These are phyloP conservation scores for Ahaetulla prasina DNA, from an alignment of 2,113 vertebrate species.

Conservation along the genomic window DNA sequence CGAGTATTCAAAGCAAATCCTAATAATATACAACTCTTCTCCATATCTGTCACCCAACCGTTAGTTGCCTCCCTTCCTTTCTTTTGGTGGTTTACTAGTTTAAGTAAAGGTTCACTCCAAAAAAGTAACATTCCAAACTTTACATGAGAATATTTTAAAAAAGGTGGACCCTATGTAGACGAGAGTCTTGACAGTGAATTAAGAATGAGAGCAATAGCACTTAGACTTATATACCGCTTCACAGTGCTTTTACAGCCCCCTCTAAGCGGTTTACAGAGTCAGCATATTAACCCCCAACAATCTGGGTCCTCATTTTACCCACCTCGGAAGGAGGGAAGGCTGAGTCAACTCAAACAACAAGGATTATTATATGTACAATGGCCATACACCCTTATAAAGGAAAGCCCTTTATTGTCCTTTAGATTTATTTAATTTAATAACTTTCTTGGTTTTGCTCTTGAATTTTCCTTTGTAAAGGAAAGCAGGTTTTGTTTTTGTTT, in stretches of 20 bases:
- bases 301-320: neutral
- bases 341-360: neutral
- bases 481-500: too few species aligned
- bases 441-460: neutral
- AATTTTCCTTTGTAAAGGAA: neutral
- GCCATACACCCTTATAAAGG: neutral
- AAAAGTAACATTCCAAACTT: neutral
- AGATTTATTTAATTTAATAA: neutral
- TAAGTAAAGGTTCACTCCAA: neutral
- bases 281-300: neutral
- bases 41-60: neutral
- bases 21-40: neutral
- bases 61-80: neutral
- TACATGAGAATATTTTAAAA: neutral
- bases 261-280: neutral
- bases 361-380: neutral
- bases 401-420: neutral
- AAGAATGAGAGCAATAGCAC: neutral
- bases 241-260: too few species aligned
- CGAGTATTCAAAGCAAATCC: neutral
- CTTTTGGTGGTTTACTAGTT: too few species aligned
- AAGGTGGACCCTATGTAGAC: neutral
- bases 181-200: neutral
- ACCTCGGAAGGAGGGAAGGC: neutral
- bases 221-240: too few species aligned